phyloP scores from a whole-genome alignment of 2,797 vertebrate genomes.

The Xenentodon cancila region DNA sequence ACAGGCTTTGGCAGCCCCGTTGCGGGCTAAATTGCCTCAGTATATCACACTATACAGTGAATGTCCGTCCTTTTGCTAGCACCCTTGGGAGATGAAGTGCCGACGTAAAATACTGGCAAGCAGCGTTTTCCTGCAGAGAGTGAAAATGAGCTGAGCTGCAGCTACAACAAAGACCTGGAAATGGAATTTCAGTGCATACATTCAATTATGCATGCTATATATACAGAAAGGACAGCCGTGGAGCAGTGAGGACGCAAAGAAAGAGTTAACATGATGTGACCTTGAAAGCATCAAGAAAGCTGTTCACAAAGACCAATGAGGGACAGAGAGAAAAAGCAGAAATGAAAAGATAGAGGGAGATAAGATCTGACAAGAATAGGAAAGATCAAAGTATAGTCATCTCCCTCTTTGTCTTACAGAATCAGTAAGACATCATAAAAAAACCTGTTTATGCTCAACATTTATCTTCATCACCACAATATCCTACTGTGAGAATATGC shows the following conservation, averaged over 20 bases:
- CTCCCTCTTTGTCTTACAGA: conserved; percentile 15
- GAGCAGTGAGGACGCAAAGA: conserved; percentile 23
- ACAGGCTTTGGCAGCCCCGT: conserved; percentile 8
- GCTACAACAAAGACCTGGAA: conserved; percentile 53
- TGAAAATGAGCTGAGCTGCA: conserved; percentile 34
- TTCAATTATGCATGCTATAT: conserved; percentile 45
- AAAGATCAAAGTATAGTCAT: not conserved
- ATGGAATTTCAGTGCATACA: conserved; percentile 58
- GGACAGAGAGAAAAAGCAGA: conserved; percentile 7
- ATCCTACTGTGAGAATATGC: conserved; percentile 31
- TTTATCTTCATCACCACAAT: conserved; percentile 24
- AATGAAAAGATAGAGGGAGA: conserved; percentile 20
- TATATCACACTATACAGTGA: conserved; percentile 19
- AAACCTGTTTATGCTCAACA: conserved; percentile 33
- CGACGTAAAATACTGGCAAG: conserved; percentile 18
- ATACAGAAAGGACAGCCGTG: conserved; percentile 35
- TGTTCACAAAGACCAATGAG: conserved; percentile 27
- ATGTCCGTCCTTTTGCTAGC: conserved; percentile 34
- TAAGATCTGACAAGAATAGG: conserved; percentile 17
- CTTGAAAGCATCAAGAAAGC: conserved; percentile 37
- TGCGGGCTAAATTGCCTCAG: conserved; percentile 16
- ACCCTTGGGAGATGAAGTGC: conserved; percentile 25
- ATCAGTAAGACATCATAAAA: conserved; percentile 20
- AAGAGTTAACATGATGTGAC: conserved; percentile 21
- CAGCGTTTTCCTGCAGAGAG: conserved; percentile 33